These are phyloP conservation scores for Chelonus formosanus DNA, from an alignment of 2,888 invertebrate species.

Conservation along the genomic window DNA sequence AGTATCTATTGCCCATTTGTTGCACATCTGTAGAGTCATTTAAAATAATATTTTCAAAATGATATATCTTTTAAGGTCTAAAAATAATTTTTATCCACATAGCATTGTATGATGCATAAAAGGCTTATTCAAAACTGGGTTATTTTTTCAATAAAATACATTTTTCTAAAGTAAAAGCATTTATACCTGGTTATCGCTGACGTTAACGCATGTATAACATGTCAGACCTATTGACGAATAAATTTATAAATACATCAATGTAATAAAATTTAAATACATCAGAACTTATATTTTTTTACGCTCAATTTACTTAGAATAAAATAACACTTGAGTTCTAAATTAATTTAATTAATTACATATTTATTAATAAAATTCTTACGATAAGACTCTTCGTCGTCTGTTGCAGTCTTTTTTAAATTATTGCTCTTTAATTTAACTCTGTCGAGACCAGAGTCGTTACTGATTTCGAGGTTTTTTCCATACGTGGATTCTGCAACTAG, in stretches of 20 bases:
- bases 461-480: slow-evolving; percentile 61
- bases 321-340: too few species aligned
- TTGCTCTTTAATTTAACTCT: slow-evolving; percentile 54
- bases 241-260: too few species aligned
- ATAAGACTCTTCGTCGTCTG: slow-evolving; percentile 62
- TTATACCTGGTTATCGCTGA: slow-evolving; percentile 69
- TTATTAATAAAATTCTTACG: slow-evolving; percentile 50
- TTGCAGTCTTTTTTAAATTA: slow-evolving; percentile 52
- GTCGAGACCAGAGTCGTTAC: slow-evolving; percentile 60
- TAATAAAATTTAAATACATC: too few species aligned
- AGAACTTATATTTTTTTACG: background rate
- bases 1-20: slow-evolving; percentile 72
- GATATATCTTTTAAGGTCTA: background rate
- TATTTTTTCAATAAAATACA: too few species aligned
- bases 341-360: background rate
- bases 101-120: too few species aligned
- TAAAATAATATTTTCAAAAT: background rate
- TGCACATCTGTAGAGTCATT: slow-evolving; percentile 65
- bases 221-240: slow-evolving; percentile 63
- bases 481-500: slow-evolving; percentile 64
- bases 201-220: slow-evolving; percentile 73
- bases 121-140: too few species aligned
- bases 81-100: too few species aligned
- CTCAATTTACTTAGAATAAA: too few species aligned
- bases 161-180: slow-evolving; percentile 17